phyloP scores from a whole-genome alignment of 2,113 vertebrate species.

The Amia ocellicauda region DNA sequence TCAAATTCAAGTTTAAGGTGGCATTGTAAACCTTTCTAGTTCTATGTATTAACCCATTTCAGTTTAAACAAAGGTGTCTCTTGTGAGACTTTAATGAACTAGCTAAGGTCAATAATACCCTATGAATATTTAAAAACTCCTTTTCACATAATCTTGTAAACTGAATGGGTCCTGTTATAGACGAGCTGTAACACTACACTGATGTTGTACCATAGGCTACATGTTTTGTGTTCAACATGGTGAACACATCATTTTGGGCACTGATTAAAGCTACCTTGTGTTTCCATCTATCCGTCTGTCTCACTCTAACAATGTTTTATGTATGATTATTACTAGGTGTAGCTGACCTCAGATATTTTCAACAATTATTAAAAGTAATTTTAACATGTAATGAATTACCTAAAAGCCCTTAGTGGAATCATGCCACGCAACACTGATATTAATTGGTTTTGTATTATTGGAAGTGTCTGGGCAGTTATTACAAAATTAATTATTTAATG shows the following conservation, averaged over 20 bases:
- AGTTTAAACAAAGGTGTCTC: conserved; percentile 32
- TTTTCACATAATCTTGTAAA: neutral
- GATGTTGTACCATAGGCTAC: too few relatives aligned
- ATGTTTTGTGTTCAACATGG: too few relatives aligned
- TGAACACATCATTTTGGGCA: too few relatives aligned
- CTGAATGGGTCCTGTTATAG: neutral
- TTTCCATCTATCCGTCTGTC: too few relatives aligned
- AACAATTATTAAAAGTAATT: neutral
- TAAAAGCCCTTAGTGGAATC: neutral
- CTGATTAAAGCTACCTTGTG: too few relatives aligned
- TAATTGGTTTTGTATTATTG: neutral
- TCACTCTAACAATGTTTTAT: too few relatives aligned
- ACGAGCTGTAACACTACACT: too few relatives aligned
- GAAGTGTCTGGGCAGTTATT: neutral
- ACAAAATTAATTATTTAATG: neutral
- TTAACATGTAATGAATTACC: neutral
- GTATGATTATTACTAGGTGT: too few relatives aligned
- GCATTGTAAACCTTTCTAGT: too few relatives aligned
- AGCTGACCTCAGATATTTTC: too few relatives aligned
- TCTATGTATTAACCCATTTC: conserved; percentile 12
- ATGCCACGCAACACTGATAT: neutral
- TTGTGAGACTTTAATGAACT: neutral
- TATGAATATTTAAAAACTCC: neutral
- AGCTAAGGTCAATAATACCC: neutral
- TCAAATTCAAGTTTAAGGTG: too few relatives aligned